Base-by-base conservation (phyloP, 1,140 invertebrate species). In the Neomicropteryx cornuta region DNA sequence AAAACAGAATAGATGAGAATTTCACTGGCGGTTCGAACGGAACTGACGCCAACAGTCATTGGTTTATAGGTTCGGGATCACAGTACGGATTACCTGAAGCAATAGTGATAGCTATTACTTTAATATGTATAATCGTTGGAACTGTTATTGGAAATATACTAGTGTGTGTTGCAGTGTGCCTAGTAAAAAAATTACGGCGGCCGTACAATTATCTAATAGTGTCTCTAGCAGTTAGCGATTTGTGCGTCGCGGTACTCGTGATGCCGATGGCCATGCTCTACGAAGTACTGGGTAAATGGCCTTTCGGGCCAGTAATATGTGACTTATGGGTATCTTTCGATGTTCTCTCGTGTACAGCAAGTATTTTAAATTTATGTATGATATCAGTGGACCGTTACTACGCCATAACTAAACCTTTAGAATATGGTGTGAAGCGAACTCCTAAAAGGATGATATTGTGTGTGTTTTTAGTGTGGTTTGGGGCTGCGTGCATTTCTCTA, bases 311-410 rank as follows among this genome's bases (percentile, higher is more conserved):
- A 13, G 71, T 83, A 23, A 72, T 90, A 44, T 94, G 90, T 64
- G 85, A 92, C 55, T 73, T 87, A 58, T 81, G 81, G 87, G 88
- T 80, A 42, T 81, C 74, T 50, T 87, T 89, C 58, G 85, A 83
- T 61, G 89, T 82, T 22, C 73, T 82, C 38, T 84, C 76, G 44
- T 87, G 76, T 58, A 88, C 90, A 8, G 89, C 90, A 19, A 91
- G 87, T 47, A 93, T 94, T 46, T 69, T 93, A 10, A 93, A 94
- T 62, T 71, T 94, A 36, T 94, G 90, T 56, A 86, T 88, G 77
- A 91, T 94, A 59, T 87, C 85, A 18, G 81, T 88, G 18, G 85
- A 90, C 56, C 70, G 84, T 47, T 93, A 90, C 60, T 85, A 86
- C 56, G 88, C 90, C 16, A 94, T 95, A 33, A 92, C 87, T 5